Conservation (phyloP, 2,888 invertebrate genomes). For the Megaustenia siamemsis region DNA sequence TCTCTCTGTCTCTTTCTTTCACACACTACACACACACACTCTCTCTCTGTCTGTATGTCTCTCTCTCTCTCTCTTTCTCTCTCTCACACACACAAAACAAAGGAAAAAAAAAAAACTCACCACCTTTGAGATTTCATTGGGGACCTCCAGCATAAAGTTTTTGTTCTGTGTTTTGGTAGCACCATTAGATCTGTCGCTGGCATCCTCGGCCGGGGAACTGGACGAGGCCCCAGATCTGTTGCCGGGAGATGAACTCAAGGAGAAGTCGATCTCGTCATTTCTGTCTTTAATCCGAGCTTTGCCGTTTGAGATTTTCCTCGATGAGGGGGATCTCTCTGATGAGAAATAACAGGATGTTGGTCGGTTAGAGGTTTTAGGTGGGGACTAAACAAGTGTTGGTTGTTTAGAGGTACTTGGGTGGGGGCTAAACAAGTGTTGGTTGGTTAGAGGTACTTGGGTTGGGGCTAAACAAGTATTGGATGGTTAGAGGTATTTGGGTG, state of each 20-base stretch:
- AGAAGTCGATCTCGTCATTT: constrained; percentile 29
- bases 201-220: not conserved
- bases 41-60: no score
- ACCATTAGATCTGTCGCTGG: constrained; percentile 36
- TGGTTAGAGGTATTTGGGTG: no score
- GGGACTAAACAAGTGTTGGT: no score
- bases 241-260: constrained; percentile 15
- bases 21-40: no score
- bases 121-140: constrained; percentile 46
- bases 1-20: no score
- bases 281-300: constrained; percentile 25
- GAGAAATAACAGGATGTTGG: not conserved
- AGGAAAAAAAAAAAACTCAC: constrained; percentile 13
- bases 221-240: constrained; percentile 6
- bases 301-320: constrained; percentile 44
- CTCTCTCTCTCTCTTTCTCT: no score
- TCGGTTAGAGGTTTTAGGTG: no score
- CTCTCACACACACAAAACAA: not conserved
- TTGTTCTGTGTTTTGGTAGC: constrained; percentile 38
- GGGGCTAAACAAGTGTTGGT: no score
- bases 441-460: no score
- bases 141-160: constrained; percentile 37
- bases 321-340: constrained; percentile 35
- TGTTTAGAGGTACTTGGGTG: no score
- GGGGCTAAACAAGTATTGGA: no score